phyloP scores from a whole-genome alignment of 2,113 vertebrate species.

The Lamprologus sp. region DNA sequence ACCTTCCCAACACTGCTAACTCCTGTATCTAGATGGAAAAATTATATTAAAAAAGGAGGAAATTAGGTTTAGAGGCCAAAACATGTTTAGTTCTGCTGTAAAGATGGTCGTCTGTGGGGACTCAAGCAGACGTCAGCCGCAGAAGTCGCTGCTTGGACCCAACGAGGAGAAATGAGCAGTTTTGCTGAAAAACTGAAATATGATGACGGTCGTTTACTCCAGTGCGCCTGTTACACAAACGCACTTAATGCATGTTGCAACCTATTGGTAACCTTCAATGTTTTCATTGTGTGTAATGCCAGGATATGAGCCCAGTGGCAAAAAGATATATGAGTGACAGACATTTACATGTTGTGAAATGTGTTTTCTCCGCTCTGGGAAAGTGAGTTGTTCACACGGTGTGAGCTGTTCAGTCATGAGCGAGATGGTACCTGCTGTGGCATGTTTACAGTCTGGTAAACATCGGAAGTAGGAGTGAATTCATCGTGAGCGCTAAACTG shows the following conservation, averaged over 20 bases:
- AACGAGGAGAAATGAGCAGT: not conserved
- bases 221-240: not conserved
- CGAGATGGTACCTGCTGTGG: not conserved
- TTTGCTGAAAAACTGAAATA: not conserved
- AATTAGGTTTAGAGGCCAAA: not conserved
- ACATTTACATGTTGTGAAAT: not conserved
- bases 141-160: not conserved
- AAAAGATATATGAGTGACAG: not conserved
- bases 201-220: not conserved
- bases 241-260: no score
- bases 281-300: not conserved
- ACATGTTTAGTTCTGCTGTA: not conserved
- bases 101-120: accelerated
- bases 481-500: not conserved
- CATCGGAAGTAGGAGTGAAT: not conserved
- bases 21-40: not conserved
- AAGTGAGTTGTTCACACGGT: not conserved
- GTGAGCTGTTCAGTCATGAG: not conserved
- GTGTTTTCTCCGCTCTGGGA: not conserved
- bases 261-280: not conserved
- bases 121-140: not conserved
- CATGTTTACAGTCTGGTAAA: not conserved
- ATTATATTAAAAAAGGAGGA: not conserved
- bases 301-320: not conserved
- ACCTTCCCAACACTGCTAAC: no score